Evolutionary conservation across 2,888 invertebrate genomes (phyloP).

Genomic region (Callimorpha dominula): DNA sequence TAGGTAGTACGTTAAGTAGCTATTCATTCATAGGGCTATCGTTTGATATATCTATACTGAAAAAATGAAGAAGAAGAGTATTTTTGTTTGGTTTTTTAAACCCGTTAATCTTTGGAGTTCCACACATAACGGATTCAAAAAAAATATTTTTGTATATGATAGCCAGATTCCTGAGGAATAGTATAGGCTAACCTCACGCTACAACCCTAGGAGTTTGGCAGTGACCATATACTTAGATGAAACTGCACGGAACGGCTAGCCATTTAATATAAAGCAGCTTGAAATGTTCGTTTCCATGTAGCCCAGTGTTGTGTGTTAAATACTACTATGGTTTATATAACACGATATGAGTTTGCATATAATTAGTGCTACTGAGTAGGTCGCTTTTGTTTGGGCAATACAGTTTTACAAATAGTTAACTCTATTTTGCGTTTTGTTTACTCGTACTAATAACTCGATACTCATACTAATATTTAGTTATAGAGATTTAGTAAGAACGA

Average conservation of each 20-base stretch:
- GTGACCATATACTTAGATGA: too few relatives aligned
- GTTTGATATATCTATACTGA: too few relatives aligned
- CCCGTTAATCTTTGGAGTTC: too few relatives aligned
- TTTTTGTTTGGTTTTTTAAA: too few relatives aligned
- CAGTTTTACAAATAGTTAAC: not conserved
- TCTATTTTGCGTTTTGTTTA: not conserved
- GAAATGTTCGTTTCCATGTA: not conserved
- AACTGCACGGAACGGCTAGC: too few relatives aligned
- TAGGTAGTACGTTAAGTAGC: not conserved
- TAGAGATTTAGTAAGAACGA: not conserved
- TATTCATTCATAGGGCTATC: too few relatives aligned
- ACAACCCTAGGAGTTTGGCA: too few relatives aligned
- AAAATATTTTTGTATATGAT: too few relatives aligned
- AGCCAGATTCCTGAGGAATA: too few relatives aligned
- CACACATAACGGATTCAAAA: too few relatives aligned
- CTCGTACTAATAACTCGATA: not conserved
- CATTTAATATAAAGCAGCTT: not conserved
- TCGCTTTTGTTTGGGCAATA: not conserved
- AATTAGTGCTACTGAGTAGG: not conserved
- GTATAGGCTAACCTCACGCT: too few relatives aligned
- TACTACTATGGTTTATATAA: not conserved
- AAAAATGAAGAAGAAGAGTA: too few relatives aligned
- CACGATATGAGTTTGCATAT: not conserved
- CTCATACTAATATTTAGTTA: not conserved
- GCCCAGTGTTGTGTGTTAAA: not conserved